These are phyloP conservation scores for Napeogenes sylphis DNA, from an alignment of 2,888 invertebrate genomes.

Conservation along the genomic window DNA sequence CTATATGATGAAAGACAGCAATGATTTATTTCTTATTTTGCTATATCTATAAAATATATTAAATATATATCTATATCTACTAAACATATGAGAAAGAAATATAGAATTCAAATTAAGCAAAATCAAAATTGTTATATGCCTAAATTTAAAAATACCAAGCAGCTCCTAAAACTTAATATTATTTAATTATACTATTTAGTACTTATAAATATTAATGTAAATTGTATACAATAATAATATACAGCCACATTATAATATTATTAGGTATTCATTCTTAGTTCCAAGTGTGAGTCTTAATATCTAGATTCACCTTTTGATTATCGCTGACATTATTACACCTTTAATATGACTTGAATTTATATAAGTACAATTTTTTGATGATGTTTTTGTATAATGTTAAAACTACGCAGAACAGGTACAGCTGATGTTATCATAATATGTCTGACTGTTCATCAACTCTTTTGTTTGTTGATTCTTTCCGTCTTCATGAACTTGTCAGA, in stretches of 20 bases:
- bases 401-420: slow-evolving; percentile 13
- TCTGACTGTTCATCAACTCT: slow-evolving; percentile 7
- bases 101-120: no score
- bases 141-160: no score
- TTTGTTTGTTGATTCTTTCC: background rate
- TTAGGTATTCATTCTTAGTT: background rate
- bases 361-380: background rate
- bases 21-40: no score
- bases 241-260: background rate
- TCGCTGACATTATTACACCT: slow-evolving; percentile 4
- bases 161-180: no score
- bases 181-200: no score
- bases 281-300: slow-evolving; percentile 2
- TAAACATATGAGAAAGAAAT: no score
- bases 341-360: slow-evolving; percentile 11
- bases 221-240: no score
- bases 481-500: background rate
- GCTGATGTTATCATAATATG: slow-evolving; percentile 20
- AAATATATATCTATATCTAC: no score
- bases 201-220: no score
- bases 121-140: no score
- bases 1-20: no score
- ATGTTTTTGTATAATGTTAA: slow-evolving; percentile 13
- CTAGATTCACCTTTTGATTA: slow-evolving; percentile 7
- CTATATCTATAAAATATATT: no score